Percentiles rank a stretch among this genome's conserved stretches.
phyloP scores from a whole-genome alignment of 2,113 vertebrate species.

The Procavia capensis region DNA sequence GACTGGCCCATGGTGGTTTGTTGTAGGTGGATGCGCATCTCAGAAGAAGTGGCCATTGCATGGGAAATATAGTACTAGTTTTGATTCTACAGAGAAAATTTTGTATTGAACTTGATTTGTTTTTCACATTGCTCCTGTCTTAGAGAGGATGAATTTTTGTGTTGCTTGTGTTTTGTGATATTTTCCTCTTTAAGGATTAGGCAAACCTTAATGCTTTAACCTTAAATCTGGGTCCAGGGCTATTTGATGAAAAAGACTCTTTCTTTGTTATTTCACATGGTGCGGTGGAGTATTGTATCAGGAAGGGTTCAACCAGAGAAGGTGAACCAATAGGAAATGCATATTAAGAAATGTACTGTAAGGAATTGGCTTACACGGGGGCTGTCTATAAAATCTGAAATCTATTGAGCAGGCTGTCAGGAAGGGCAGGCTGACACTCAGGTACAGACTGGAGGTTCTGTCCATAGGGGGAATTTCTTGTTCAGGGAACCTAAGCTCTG shows the following conservation, averaged over 20 bases:
- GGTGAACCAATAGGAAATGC: neutral
- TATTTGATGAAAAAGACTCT: conserved; percentile 75
- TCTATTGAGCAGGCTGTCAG: neutral
- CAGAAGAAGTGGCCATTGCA: conserved; percentile 72
- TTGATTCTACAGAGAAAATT: conserved; percentile 83
- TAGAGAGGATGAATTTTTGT: conserved; percentile 86
- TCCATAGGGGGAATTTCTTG: neutral
- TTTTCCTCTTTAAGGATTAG: conserved; percentile 80
- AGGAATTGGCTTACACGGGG: neutral
- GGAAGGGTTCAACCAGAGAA: conserved; percentile 53
- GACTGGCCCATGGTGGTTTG: conserved; percentile 46
- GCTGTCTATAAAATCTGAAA: neutral
- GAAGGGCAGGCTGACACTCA: neutral
- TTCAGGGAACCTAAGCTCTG: neutral
- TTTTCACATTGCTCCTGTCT: conserved; percentile 80
- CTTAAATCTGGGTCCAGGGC: conserved; percentile 78
- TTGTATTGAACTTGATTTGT: conserved; percentile 84
- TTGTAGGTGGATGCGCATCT: conserved; percentile 58
- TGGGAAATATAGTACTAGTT: conserved; percentile 80
- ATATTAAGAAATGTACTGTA: neutral
- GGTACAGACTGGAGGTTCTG: neutral
- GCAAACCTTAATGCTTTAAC: conserved; percentile 85
- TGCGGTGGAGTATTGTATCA: conserved; percentile 62
- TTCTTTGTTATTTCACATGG: conserved; percentile 79
- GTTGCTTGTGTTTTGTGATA: conserved; percentile 84